These are phyloP conservation scores for Sylvietta virens DNA, from an alignment of 2,113 vertebrate genomes.

Conservation along the genomic window DNA sequence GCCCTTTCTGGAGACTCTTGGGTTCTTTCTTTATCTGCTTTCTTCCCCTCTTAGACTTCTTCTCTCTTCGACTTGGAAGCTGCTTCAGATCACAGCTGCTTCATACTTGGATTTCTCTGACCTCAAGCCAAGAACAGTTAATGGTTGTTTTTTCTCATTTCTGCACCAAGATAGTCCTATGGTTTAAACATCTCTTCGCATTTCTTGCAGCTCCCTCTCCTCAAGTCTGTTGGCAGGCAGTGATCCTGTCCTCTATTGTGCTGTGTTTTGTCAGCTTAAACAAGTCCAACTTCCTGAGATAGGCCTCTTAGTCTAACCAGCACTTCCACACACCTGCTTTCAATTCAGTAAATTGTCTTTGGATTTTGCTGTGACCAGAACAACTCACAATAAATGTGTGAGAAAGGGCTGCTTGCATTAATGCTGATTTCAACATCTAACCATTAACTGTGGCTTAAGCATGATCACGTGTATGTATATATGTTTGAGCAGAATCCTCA, in stretches of 20 bases:
- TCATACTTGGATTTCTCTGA: background rate
- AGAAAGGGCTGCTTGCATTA: background rate
- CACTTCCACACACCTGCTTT: background rate
- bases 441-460: background rate
- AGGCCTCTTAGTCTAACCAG: background rate
- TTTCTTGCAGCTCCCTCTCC: background rate
- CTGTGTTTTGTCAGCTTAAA: background rate
- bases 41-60: background rate
- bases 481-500: background rate
- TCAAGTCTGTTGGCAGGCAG: background rate
- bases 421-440: background rate
- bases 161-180: background rate
- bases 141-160: background rate
- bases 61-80: background rate
- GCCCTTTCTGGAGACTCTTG: background rate
- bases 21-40: background rate
- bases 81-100: background rate
- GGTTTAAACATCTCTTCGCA: accelerated
- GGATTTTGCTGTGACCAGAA: background rate
- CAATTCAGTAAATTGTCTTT: background rate
- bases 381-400: background rate
- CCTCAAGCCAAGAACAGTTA: background rate
- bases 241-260: background rate
- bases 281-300: background rate
- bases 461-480: background rate